Evolutionary conservation across 2,113 vertebrate species (phyloP), one percentile per base, ranked within the genome.

Genomic region (Noturus placidus): DNA sequence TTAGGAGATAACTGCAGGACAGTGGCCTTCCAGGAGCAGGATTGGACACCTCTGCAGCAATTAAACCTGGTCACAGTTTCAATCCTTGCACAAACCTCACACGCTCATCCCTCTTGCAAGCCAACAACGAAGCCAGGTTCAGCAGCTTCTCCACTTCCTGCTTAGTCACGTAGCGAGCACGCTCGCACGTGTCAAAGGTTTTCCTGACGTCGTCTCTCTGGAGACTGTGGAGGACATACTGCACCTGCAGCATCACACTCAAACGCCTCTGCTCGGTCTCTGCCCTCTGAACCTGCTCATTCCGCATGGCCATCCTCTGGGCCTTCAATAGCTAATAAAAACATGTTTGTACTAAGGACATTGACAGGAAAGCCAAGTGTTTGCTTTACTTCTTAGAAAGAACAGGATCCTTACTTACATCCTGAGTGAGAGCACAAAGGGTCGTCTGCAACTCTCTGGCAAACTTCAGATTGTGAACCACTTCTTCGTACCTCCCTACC

Each of bases 371-470:
- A 27, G 22, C 52, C 14, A 17, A 56, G 54, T 56, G 3, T 4
- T 7, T 17, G 13, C 54, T 14, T 67, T 30, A 30, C 17, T 30
- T 30, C 4, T 30, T 30, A 5, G 25, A 46, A 33, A 67, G 5
- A 46, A 30, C 33, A 11, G 8, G 50, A 25, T 27, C 10, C 22
- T 54, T 67, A 93, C 97, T 98, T 94, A 97, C 98, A 83, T 95
- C 97, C 94, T 98, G 97, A 88, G 96, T 98, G 89, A 99, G 94
- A 59, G 91, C 91, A 81, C 96, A 95, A 92, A 99, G 96, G 72
- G 96, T 97, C 93, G 96, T 97, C 91, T 97, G 97, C 89, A 99
- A 96, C n/a, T 99, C 98, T 93, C 94, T 96, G 65, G 97, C 97
- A 93, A 99, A 99, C 11, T 94, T 94, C 91, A 99, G 93, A 87